Base-by-base conservation (phyloP, 1,140 invertebrate species). In the Nasonia longicornis region DNA sequence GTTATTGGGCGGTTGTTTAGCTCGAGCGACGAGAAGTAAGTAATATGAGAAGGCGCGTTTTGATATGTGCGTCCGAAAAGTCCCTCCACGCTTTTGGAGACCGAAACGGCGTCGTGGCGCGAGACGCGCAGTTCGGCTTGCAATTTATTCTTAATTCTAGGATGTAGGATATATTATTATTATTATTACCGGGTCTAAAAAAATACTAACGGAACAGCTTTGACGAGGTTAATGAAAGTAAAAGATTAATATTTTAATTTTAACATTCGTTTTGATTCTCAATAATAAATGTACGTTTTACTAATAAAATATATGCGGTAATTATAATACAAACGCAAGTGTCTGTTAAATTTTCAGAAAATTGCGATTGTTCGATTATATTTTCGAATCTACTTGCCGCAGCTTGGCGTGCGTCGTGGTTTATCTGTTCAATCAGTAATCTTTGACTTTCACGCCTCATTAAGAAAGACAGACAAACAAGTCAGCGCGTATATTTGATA, bases 51-150 rank as follows among this genome's bases (percentile, higher is more conserved):
- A 20, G 52, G 20, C 52, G 52, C 6, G 14, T 58, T 77, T 77
- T 77, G 63, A 42, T 35, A 77, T 66, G 35, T 29, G 48, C 35
- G 31, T 64, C 58, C 66, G 63, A 64, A 77, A 38, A 35, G 35
- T 64, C 76, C 58, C 76, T 66, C 76, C 76, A 71, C 63, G 2
- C 64, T 58, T 58, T 20, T 58, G 52, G 52, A 58, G 52, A 58
- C 52, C 52, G 52, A 20, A 58, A 4, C 16, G 6, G 52, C 64
- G 58, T 20, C 22, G 64, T 12, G 22, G 0, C 22, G 64, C 26
- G 63, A 64, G 22, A 26, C 63, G 63, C n/a, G 63, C 52, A 58
- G 52, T 58, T 58, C 52, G 52, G 16, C 52, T 67, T 31, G 22
- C 22, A 26, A 16, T 67, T 31, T 29, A 67, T 67, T 67, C 26